Conservation (phyloP, 2,113 vertebrate species). For the Pseudonaja textilis region DNA sequence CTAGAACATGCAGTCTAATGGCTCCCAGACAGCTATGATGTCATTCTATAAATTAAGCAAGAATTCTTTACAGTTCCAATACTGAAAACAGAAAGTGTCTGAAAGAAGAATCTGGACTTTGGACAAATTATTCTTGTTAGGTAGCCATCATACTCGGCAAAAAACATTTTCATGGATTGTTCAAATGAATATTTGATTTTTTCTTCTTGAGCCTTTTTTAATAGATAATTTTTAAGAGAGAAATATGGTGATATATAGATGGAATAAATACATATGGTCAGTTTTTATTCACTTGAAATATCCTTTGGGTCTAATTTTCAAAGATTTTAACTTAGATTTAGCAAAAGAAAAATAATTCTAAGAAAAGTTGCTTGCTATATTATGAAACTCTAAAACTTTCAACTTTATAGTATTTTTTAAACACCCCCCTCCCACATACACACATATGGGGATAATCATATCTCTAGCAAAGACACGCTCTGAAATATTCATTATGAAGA, state of each 20-base stretch:
- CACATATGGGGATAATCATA: background rate
- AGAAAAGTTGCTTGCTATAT: background rate
- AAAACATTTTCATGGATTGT: background rate
- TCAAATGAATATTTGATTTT: background rate
- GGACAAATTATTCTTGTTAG: background rate
- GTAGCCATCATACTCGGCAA: background rate
- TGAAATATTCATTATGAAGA: background rate
- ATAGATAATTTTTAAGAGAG: too few species aligned
- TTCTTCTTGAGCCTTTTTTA: background rate
- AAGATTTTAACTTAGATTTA: background rate
- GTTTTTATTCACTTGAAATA: background rate
- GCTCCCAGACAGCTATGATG: background rate
- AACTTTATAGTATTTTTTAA: background rate
- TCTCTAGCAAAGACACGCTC: background rate
- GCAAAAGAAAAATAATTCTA: background rate
- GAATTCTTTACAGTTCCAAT: background rate
- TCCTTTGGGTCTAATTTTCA: background rate
- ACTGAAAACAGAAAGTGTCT: background rate
- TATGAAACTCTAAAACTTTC: background rate
- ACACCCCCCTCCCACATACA: background rate
- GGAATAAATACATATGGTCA: background rate
- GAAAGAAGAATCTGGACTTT: background rate
- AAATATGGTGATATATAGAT: background rate
- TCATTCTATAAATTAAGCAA: background rate
- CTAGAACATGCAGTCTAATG: background rate